A percentile compares a stretch with the other conserved stretches of the same genome.
Conservation (phyloP, 2,113 vertebrate species). For the Ptyas mucosa region DNA sequence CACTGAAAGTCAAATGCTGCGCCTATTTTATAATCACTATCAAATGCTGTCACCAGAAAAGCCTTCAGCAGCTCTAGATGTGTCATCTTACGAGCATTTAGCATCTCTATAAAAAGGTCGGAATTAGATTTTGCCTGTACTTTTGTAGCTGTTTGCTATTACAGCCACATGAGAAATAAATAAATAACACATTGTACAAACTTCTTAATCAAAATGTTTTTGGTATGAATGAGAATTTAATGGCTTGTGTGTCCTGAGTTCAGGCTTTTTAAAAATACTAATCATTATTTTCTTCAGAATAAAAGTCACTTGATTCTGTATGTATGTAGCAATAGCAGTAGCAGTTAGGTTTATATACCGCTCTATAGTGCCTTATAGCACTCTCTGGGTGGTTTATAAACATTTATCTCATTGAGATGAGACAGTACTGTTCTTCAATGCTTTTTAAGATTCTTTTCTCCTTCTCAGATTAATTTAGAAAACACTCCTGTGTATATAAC, state of each 20-base stretch:
- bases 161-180: constrained; percentile 35
- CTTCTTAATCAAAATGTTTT: constrained; percentile 50
- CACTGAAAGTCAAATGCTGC: constrained; percentile 30
- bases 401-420: neutral
- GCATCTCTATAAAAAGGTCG: constrained; percentile 35
- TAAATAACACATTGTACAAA: neutral
- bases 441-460: neutral
- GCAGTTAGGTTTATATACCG: neutral
- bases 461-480: neutral
- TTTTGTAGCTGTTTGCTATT: constrained; percentile 56
- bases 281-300: constrained; percentile 25
- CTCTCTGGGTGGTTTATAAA: neutral
- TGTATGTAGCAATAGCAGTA: neutral
- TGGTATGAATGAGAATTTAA: constrained; percentile 33
- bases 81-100: constrained; percentile 55
- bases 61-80: neutral
- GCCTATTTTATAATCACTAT: constrained; percentile 42
- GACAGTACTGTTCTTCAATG: neutral
- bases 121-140: constrained; percentile 49
- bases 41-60: constrained; percentile 33
- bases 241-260: constrained; percentile 28
- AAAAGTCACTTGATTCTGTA: neutral
- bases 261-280: constrained; percentile 41
- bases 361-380: neutral
- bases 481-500: neutral